A percentile compares a stretch with the other conserved stretches of the same genome.
Evolutionary conservation across 1,140 invertebrate species (phyloP).

Genomic region (Harpegnathos saltator): DNA sequence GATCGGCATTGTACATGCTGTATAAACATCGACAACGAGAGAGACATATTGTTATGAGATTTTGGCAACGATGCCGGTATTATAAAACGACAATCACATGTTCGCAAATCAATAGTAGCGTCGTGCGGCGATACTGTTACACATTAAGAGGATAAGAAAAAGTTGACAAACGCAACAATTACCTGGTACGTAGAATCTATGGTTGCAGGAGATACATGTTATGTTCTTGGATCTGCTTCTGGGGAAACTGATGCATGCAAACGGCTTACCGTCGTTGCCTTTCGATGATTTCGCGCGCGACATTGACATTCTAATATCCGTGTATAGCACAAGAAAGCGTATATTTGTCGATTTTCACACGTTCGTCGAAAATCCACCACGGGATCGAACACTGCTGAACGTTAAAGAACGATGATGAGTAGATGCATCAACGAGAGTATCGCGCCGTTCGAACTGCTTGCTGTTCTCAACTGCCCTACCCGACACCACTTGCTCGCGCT

Average conservation of each 20-base stretch:
- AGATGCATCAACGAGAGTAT: no score
- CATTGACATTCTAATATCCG: not conserved
- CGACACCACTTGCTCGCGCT: not conserved
- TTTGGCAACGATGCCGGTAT: no score
- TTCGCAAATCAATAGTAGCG: slow-evolving; percentile 4
- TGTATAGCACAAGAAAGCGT: not conserved
- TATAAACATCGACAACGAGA: no score
- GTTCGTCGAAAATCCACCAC: not conserved
- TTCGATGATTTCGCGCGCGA: not conserved
- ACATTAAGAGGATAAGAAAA: no score
- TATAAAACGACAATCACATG: no score
- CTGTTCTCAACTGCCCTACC: not conserved
- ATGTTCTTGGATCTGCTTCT: slow-evolving; percentile 67
- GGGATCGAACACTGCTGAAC: no score
- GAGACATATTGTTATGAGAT: no score
- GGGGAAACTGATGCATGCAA: slow-evolving; percentile 32
- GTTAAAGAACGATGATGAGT: no score
- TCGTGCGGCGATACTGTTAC: not conserved
- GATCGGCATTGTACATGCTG: not conserved
- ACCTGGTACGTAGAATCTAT: slow-evolving; percentile 72
- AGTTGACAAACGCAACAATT: slow-evolving; percentile 52
- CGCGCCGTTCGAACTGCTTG: not conserved
- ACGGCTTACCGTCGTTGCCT: no score
- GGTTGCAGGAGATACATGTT: slow-evolving; percentile 67
- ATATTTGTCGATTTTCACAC: not conserved